Percentiles rank a stretch among this genome's conserved stretches.
Conservation (phyloP, 2,888 invertebrate genomes). For the Oxystoma pomonae region DNA sequence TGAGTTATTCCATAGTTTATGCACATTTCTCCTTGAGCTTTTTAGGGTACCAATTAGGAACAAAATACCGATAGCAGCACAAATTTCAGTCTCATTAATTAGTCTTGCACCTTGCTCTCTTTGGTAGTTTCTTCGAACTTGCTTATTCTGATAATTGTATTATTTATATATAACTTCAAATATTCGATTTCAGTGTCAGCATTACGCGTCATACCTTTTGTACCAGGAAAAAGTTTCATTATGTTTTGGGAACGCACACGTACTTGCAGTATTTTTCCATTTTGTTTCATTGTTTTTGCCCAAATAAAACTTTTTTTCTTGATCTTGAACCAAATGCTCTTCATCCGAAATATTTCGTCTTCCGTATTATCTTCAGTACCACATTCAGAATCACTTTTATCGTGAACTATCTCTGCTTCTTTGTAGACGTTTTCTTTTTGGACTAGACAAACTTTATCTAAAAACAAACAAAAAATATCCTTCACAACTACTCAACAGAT, state of each 20-base stretch:
- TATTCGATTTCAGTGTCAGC: not conserved
- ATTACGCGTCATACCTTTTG: not conserved
- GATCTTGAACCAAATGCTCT: no score
- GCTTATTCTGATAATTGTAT: not conserved
- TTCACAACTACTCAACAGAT: no score
- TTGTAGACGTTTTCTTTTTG: no score
- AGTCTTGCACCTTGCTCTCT: slow-evolving; percentile 9
- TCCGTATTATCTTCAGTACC: no score
- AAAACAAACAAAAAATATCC: no score
- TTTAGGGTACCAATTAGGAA: slow-evolving; percentile 6
- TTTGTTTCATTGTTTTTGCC: not conserved
- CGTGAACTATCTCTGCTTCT: no score
- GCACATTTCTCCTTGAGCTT: slow-evolving; percentile 19
- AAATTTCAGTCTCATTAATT: slow-evolving; percentile 4
- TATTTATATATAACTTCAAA: slow-evolving; percentile 1
- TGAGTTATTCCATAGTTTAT: slow-evolving; percentile 25
- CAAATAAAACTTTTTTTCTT: not conserved
- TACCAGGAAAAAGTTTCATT: not conserved
- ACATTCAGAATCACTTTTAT: no score
- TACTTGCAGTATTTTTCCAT: not conserved
- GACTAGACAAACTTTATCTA: no score
- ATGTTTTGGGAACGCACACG: not conserved
- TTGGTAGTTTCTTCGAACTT: not conserved
- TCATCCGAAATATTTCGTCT: no score
- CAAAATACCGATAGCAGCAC: slow-evolving; percentile 12